phyloP scores from a whole-genome alignment of 2,888 invertebrate species.

The Sinhomidia bicolor region DNA sequence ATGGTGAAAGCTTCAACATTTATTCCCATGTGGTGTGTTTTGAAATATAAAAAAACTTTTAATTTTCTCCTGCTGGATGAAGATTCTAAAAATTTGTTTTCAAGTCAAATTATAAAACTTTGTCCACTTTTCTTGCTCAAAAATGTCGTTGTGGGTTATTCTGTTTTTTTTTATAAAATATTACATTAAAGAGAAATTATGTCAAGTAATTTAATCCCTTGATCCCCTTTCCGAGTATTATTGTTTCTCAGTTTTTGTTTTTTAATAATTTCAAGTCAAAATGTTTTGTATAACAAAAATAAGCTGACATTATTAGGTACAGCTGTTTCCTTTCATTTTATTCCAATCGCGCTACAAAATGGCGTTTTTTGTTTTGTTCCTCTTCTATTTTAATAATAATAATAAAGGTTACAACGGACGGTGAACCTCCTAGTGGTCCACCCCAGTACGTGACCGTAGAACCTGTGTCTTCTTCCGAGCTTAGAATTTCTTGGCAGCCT shows the following conservation, averaged over 20 bases:
- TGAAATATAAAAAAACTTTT: conserved; percentile 13
- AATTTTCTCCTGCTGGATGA: conserved; percentile 16
- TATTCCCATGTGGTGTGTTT: neutral
- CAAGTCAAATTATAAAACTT: conserved; percentile 42
- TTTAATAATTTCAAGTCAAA: conserved; percentile 2
- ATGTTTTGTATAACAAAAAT: neutral
- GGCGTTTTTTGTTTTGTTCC: neutral
- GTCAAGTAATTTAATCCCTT: neutral
- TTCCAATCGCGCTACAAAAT: neutral
- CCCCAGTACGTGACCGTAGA: conserved; percentile 87
- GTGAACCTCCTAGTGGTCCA: conserved; percentile 87
- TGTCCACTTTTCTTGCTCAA: neutral
- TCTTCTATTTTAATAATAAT: neutral
- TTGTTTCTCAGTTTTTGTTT: neutral
- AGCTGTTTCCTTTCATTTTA: neutral
- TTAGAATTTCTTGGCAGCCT: conserved; percentile 89
- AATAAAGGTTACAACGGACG: conserved; percentile 82
- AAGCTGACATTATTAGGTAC: no score
- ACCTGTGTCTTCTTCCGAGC: conserved; percentile 87
- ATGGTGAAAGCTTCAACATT: no score
- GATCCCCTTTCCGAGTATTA: neutral
- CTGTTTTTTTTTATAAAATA: neutral
- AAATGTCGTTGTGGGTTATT: neutral
- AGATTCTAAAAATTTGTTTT: neutral
- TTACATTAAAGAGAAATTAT: neutral